These are phyloP conservation scores for Bucco capensis DNA, from an alignment of 2,113 vertebrate species.

Conservation along the genomic window DNA sequence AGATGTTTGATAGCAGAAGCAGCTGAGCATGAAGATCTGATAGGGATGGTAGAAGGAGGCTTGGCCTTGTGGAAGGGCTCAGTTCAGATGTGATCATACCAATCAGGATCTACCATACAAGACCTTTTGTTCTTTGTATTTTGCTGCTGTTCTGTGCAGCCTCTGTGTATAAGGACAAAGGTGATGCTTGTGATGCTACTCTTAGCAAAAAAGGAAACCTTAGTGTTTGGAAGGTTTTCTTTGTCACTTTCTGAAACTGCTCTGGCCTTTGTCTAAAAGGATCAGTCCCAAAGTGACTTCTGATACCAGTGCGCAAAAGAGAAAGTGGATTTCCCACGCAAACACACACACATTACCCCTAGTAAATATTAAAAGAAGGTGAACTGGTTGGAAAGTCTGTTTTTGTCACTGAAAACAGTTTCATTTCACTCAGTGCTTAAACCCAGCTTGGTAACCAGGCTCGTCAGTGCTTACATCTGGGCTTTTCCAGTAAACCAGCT, in stretches of 20 bases:
- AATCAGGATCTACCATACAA: neutral
- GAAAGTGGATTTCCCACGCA: neutral
- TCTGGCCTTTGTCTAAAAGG: neutral
- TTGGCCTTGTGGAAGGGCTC: neutral
- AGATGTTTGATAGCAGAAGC: neutral
- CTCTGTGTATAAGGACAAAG: neutral
- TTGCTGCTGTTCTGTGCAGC: neutral
- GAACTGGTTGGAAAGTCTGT: neutral
- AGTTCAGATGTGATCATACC: neutral
- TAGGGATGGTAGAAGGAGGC: neutral
- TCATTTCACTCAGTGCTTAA: neutral
- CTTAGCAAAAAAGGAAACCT: neutral
- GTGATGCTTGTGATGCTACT: neutral
- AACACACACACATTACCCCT: neutral
- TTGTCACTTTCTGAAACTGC: neutral
- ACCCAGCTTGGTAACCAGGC: neutral
- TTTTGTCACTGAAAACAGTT: neutral
- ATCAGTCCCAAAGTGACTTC: neutral
- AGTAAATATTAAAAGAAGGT: neutral
- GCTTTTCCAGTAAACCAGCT: neutral
- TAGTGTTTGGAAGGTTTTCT: neutral
- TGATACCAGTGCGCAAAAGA: neutral
- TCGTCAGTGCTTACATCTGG: neutral
- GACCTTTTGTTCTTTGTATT: neutral
- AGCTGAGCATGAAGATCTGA: neutral